phyloP scores from a whole-genome alignment of 1,140 invertebrate genomes.

The Tetragonula clypearis region DNA sequence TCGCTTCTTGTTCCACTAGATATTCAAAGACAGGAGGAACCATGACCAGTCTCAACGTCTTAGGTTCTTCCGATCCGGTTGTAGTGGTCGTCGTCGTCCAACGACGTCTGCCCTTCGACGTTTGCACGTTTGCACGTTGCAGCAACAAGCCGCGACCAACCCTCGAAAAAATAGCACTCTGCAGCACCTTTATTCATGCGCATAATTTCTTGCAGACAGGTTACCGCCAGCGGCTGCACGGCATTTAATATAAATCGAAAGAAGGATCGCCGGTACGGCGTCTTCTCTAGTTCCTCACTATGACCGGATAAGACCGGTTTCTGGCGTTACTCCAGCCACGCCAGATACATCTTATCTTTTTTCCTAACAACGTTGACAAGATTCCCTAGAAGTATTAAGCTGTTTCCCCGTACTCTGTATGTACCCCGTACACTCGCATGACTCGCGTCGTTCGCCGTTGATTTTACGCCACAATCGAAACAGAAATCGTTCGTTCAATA shows the following conservation, averaged over 20 bases:
- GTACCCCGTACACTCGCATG: not conserved
- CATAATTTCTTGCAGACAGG: constrained; percentile 58
- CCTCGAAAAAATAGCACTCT: constrained; percentile 8
- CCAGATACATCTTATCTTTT: constrained; percentile 55
- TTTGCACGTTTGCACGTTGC: constrained; percentile 36
- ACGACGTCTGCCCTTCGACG: constrained; percentile 15
- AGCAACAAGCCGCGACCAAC: constrained; percentile 5
- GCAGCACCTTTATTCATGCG: constrained; percentile 54
- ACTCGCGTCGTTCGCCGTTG: not conserved
- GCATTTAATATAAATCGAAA: constrained; percentile 66
- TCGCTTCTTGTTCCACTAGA: constrained; percentile 34
- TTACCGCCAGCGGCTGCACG: constrained; percentile 52
- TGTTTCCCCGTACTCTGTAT: not conserved
- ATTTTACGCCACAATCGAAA: constrained; percentile 45
- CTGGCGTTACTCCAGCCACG: constrained; percentile 56
- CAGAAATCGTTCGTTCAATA: constrained; percentile 32
- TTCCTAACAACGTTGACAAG: constrained; percentile 54
- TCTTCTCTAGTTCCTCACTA: constrained; percentile 14
- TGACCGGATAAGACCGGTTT: constrained; percentile 50
- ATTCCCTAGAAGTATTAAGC: constrained; percentile 37
- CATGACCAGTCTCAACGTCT: constrained; percentile 81
- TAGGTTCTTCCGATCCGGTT: constrained; percentile 53
- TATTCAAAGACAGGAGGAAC: constrained; percentile 57
- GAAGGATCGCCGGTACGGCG: constrained; percentile 29
- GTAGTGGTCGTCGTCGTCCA: not conserved